Evolutionary conservation across 2,113 vertebrate genomes (phyloP).

Genomic region (Psammodynastes pulverulentus): DNA sequence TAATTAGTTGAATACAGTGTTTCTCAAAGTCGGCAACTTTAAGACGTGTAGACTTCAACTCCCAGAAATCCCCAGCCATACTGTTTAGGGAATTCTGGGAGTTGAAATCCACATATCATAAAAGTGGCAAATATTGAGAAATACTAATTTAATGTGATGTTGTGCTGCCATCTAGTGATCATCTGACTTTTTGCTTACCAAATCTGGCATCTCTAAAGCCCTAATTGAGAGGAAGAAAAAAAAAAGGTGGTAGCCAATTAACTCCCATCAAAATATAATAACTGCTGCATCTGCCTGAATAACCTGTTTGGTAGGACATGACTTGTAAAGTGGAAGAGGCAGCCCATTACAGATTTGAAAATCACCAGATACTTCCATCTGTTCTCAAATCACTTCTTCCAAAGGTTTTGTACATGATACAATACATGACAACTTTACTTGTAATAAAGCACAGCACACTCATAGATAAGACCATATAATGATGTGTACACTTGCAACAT

Average conservation of each 20-base stretch:
- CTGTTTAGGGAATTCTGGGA: background rate
- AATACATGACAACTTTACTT: background rate
- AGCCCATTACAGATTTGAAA: background rate
- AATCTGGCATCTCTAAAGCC: background rate
- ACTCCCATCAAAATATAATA: background rate
- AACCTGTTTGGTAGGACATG: background rate
- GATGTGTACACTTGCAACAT: background rate
- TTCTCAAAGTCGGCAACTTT: background rate
- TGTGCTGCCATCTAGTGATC: background rate
- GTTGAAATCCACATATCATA: background rate
- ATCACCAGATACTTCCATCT: background rate
- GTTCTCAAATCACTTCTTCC: background rate
- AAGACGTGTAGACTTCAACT: background rate
- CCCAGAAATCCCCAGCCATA: background rate
- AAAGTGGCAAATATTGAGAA: background rate
- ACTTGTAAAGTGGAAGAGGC: background rate
- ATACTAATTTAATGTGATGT: background rate
- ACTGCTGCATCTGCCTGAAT: background rate
- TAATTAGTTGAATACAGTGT: background rate
- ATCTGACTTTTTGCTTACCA: background rate
- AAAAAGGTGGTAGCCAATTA: background rate
- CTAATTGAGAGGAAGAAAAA: background rate
- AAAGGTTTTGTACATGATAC: background rate
- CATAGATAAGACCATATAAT: background rate
- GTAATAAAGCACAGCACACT: background rate